Evolutionary conservation across 1,140 invertebrate species (phyloP).

Genomic region (Drosophila tani): DNA sequence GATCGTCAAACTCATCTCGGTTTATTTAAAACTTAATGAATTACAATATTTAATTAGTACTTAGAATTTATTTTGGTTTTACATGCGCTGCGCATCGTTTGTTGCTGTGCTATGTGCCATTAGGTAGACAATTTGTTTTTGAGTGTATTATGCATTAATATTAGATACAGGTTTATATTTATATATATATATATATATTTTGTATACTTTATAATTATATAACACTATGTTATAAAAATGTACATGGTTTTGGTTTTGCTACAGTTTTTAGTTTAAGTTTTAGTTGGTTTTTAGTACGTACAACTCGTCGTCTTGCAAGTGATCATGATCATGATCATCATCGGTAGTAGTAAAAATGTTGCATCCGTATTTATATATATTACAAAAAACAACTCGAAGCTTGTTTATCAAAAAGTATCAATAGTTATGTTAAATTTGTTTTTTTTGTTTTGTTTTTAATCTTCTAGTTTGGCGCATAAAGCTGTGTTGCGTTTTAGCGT

Average conservation of each 20-base stretch:
- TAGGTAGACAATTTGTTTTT: conserved; percentile 79
- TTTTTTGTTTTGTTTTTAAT: conserved; percentile 64
- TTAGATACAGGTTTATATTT: conserved; percentile 63
- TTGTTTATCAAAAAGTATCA: conserved; percentile 54
- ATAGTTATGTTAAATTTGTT: conserved; percentile 65
- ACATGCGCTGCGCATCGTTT: conserved; percentile 78
- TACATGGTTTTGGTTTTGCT: conserved; percentile 79
- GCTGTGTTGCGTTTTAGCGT: conserved; percentile 80
- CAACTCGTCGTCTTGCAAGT: conserved; percentile 62
- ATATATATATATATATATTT: conserved; percentile 14
- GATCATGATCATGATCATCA: conserved; percentile 33
- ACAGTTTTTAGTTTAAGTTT: conserved; percentile 70
- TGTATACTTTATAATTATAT: conserved; percentile 69
- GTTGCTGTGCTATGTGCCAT: conserved; percentile 62
- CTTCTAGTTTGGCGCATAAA: conserved; percentile 82
- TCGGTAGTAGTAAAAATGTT: conserved; percentile 59
- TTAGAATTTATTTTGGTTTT: conserved; percentile 81
- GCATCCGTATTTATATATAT: conserved; percentile 66
- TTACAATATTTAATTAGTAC: conserved; percentile 77
- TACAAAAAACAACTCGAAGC: conserved; percentile 74
- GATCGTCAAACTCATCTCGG: conserved; percentile 76
- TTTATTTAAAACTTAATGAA: conserved; percentile 82
- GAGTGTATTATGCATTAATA: conserved; percentile 79
- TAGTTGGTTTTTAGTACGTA: conserved; percentile 72
- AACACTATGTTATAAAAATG: conserved; percentile 73